A percentile compares a stretch with the other conserved stretches of the same genome.
These are phyloP conservation scores for Anastrepha ludens DNA, from an alignment of 1,140 invertebrate species.

Conservation along the genomic window DNA sequence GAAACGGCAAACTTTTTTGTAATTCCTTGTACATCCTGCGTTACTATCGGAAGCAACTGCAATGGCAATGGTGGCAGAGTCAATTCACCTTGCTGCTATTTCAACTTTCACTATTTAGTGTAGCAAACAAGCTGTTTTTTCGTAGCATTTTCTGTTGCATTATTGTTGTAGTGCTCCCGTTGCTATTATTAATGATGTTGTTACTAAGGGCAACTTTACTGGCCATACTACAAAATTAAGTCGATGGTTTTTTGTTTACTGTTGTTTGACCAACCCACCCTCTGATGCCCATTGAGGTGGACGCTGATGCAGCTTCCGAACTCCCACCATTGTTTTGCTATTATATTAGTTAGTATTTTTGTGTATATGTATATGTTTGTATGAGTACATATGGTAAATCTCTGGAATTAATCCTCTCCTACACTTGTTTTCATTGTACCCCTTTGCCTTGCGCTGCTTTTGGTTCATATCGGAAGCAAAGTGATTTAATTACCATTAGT, in stretches of 20 bases:
- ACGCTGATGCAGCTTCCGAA: too few species aligned
- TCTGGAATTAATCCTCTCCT: too few species aligned
- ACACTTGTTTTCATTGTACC: too few species aligned
- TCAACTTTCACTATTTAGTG: not conserved
- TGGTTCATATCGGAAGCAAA: too few species aligned
- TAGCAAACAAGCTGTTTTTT: not conserved
- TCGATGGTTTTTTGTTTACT: not conserved
- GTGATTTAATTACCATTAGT: slow-evolving; percentile 19
- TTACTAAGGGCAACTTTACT: not conserved
- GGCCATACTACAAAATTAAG: not conserved
- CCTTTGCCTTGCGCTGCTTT: too few species aligned
- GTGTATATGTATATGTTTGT: too few species aligned
- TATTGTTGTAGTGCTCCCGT: not conserved
- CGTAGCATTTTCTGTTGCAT: not conserved
- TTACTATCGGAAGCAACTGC: not conserved
- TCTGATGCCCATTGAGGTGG: too few species aligned
- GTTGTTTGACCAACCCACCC: too few species aligned
- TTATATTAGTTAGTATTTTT: too few species aligned
- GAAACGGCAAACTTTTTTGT: not conserved
- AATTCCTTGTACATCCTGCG: not conserved
- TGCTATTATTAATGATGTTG: not conserved
- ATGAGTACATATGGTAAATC: too few species aligned
- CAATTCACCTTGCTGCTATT: not conserved
- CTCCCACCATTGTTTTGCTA: too few species aligned
- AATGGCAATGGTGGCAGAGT: not conserved